Evolutionary conservation across 2,888 invertebrate species (phyloP).

Genomic region (Parascotia fuliginaria): DNA sequence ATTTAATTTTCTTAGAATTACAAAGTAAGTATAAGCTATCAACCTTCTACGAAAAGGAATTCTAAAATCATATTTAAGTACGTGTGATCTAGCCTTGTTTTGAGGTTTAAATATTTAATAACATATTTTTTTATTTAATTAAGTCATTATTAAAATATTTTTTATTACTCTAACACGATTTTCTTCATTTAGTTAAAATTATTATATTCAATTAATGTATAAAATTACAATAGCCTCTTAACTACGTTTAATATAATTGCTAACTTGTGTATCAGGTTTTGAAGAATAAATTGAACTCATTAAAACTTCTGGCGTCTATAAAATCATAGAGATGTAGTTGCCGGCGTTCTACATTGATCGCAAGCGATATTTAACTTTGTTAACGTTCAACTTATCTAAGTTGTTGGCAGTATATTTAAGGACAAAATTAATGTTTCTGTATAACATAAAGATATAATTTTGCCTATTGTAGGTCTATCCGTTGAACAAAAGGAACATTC

Average conservation of each 20-base stretch:
- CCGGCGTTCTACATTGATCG: constrained; percentile 56
- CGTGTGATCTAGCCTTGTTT: constrained; percentile 50
- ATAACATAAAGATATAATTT: constrained; percentile 24
- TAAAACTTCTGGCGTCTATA: constrained; percentile 66
- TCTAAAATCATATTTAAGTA: constrained; percentile 52
- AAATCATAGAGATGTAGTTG: constrained; percentile 57
- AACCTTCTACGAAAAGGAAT: constrained; percentile 45
- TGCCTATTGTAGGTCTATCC: constrained; percentile 19
- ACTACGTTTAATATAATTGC: not conserved
- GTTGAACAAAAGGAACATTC: constrained; percentile 28
- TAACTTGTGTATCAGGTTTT: constrained; percentile 34
- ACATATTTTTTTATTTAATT: not conserved
- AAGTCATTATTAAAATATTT: no score
- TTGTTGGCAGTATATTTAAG: constrained; percentile 1
- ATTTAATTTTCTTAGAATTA: constrained; percentile 47
- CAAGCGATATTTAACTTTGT: constrained; percentile 39
- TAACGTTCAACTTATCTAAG: constrained; percentile 13
- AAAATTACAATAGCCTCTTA: not conserved
- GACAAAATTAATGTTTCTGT: constrained; percentile 13
- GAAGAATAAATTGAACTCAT: constrained; percentile 64
- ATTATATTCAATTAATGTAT: not conserved
- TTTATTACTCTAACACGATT: no score
- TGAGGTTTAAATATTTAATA: constrained; percentile 9
- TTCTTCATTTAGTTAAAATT: no score
- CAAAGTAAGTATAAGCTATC: constrained; percentile 18